A percentile compares a stretch with the other conserved stretches of the same genome.
Evolutionary conservation across 2,888 invertebrate genomes (phyloP).

Genomic region (Sminthurinus aureus): DNA sequence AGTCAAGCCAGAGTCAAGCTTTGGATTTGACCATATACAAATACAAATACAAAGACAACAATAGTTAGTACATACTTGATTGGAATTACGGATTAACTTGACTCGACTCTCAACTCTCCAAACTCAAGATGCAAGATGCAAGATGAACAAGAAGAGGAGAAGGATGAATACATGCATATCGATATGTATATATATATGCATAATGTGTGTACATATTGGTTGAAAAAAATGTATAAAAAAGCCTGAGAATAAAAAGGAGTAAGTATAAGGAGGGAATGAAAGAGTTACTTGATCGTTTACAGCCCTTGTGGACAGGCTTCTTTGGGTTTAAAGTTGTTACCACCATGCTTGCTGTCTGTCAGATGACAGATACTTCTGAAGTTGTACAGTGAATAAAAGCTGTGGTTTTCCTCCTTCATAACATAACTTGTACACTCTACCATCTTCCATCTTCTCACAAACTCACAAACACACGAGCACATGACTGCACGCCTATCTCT

Average conservation of each 20-base stretch:
- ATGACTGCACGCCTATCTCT: background rate
- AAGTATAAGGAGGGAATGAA: slow-evolving; percentile 24
- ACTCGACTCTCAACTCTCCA: no score
- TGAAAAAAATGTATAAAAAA: no score
- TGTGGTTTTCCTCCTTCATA: slow-evolving; percentile 29
- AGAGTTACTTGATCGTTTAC: slow-evolving; percentile 43
- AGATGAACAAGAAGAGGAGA: no score
- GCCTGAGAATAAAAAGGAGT: no score
- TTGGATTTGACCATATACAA: background rate
- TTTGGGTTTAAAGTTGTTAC: slow-evolving; percentile 47
- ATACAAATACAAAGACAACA: background rate
- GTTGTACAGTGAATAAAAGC: slow-evolving; percentile 18
- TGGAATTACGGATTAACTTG: slow-evolving; percentile 40
- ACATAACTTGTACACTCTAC: no score
- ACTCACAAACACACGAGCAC: background rate
- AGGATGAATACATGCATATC: no score
- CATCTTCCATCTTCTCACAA: background rate
- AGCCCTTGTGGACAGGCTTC: slow-evolving; percentile 46
- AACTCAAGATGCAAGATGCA: no score
- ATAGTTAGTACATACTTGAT: slow-evolving; percentile 27
- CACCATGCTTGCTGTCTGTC: slow-evolving; percentile 48
- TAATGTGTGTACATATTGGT: no score
- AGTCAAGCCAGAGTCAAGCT: background rate
- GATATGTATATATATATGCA: no score
- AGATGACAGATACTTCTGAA: slow-evolving; percentile 42